Percentiles rank a stretch among this genome's conserved stretches.
phyloP scores from a whole-genome alignment of 2,888 invertebrate species.

The Hemistola chrysoprasaria region DNA sequence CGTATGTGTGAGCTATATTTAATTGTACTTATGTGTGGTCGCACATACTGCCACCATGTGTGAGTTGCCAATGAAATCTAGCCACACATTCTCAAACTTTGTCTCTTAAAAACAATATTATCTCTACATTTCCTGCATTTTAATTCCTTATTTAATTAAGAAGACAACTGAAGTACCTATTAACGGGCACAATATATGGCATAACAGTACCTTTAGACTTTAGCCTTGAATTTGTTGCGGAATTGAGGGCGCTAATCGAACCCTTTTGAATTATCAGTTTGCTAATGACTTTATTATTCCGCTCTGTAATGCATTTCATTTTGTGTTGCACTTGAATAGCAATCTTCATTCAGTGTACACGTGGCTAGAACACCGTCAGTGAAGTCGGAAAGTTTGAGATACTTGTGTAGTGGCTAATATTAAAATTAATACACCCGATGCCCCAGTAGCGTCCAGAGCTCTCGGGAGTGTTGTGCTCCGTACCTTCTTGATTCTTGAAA shows the following conservation, averaged over 20 bases:
- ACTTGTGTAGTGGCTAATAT: slow-evolving; percentile 66
- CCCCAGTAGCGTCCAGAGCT: slow-evolving; percentile 73
- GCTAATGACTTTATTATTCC: slow-evolving; percentile 48
- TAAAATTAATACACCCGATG: slow-evolving; percentile 77
- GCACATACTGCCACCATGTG: slow-evolving; percentile 69
- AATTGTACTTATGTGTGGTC: slow-evolving; percentile 66
- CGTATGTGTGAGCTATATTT: slow-evolving; percentile 75
- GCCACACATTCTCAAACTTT: slow-evolving; percentile 64
- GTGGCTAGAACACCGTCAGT: slow-evolving; percentile 33
- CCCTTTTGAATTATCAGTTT: slow-evolving; percentile 36
- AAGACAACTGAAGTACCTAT: too few relatives aligned
- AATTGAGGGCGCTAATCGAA: slow-evolving; percentile 44
- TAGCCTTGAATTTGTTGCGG: slow-evolving; percentile 45
- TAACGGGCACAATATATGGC: too few relatives aligned
- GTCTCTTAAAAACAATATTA: too few relatives aligned
- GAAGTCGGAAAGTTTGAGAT: slow-evolving; percentile 58
- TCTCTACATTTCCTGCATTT: too few relatives aligned
- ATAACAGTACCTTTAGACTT: slow-evolving; percentile 40
- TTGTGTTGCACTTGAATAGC: slow-evolving; percentile 20
- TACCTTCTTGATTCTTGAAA: slow-evolving; percentile 51
- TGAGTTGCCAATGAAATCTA: slow-evolving; percentile 76
- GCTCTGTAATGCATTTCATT: slow-evolving; percentile 36
- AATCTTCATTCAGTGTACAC: slow-evolving; percentile 16
- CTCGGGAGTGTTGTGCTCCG: slow-evolving; percentile 59
- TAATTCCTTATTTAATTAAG: too few relatives aligned